phyloP scores from a whole-genome alignment of 1,140 invertebrate genomes.

The Pollicipes pollicipes region DNA sequence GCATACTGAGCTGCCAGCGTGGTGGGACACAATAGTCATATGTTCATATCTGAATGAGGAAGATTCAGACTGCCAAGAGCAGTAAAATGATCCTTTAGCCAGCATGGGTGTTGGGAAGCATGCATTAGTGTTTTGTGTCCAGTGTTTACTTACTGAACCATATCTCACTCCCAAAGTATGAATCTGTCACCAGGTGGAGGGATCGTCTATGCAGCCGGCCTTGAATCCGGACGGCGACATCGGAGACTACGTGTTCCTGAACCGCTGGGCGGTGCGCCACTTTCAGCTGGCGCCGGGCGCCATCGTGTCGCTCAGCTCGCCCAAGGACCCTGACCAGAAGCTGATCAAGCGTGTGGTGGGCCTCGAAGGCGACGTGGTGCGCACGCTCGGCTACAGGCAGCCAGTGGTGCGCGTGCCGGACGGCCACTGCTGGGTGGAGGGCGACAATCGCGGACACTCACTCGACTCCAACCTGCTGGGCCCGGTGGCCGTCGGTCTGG shows the following conservation, averaged over 20 bases:
- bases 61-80: too few species aligned
- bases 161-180: too few species aligned
- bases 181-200: conserved; percentile 43
- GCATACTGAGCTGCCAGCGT: too few species aligned
- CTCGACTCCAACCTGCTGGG: conserved; percentile 85
- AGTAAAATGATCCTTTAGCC: too few species aligned
- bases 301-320: conserved; percentile 64
- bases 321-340: conserved; percentile 61
- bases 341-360: conserved; percentile 81
- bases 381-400: conserved; percentile 46
- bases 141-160: too few species aligned
- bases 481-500: conserved; percentile 62
- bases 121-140: too few species aligned
- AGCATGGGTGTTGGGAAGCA: too few species aligned
- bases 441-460: conserved; percentile 66
- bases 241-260: conserved; percentile 68
- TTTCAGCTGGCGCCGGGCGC: conserved; percentile 54
- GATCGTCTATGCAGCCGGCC: conserved; percentile 74
- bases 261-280: conserved; percentile 49
- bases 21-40: too few species aligned
- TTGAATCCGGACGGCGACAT: conserved; percentile 45
- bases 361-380: conserved; percentile 52
- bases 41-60: too few species aligned
- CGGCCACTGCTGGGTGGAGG: conserved; percentile 89
- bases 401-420: conserved; percentile 51